Base-by-base conservation (phyloP, 2,888 invertebrate species). In the Lycia hirtaria region DNA sequence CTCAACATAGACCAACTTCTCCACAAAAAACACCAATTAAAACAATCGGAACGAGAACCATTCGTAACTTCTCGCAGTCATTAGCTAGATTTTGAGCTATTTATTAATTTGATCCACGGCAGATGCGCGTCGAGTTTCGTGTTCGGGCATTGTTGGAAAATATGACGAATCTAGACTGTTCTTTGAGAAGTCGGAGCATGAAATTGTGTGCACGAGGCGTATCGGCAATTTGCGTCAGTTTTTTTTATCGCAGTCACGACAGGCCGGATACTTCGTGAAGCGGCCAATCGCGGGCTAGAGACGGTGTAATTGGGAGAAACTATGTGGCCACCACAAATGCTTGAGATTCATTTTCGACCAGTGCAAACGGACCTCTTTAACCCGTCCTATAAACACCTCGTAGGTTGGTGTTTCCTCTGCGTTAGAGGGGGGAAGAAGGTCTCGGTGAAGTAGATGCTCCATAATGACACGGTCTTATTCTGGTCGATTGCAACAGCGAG, bases 151-250 rank as follows among this genome's bases (percentile, higher is more conserved):
- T 81, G 81, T 81, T 81, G 81, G 78, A 70, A 81, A 83, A 79
- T 90, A 88, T 90, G 89, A 88, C 87, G 85, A 89, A 88, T 89
- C 86, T 85, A 80, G 84, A 83, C 78, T 80, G 80, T 85, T 89
- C 88, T 76, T 74, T 72, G 48, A 79, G 80, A 87, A 85, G 82
- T 71, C 81, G 78, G 81, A 80, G 85, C 91, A 89, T 91, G 89
- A 90, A 92, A 91, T 91, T 90, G 89, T 89, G 92, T 88, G 87
- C 90, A 85, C 88, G 88, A 88, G 87, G 86, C 91, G 90, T 90
- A 90, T 90, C 92, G 88, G 81, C 88, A 87, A 92, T 91, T 92
- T 87, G 90, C 90, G 89, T 88, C 88, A 89, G 88, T 85, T 92
- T 91, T 85, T 81, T 89, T 90, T 78, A 87, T 87, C 87, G 85